A percentile compares a stretch with the other conserved stretches of the same genome.
These are phyloP conservation scores for Tetrax tetrax DNA, from an alignment of 2,113 vertebrate species.

Conservation along the genomic window DNA sequence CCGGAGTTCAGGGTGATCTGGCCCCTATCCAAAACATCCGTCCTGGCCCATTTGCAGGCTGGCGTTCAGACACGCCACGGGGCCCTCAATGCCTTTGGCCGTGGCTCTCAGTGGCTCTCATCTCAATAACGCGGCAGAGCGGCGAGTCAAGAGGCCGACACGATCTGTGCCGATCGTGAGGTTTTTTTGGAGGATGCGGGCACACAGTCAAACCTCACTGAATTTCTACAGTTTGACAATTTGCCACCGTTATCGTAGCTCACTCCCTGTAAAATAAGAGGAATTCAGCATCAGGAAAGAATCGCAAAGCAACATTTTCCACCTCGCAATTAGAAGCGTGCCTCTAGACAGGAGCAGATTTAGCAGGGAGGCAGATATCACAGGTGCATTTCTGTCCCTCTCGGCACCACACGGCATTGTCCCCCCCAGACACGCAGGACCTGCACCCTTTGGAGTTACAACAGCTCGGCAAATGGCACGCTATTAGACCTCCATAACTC, in stretches of 20 bases:
- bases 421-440: background rate
- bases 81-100: background rate
- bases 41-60: background rate
- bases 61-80: background rate
- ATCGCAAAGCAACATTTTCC: background rate
- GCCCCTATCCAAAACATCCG: background rate
- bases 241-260: background rate
- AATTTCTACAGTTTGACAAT: background rate
- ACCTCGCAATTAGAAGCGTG: background rate
- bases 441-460: background rate
- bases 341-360: background rate
- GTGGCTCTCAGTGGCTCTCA: slow-evolving; percentile 7
- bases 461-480: background rate
- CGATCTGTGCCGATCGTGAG: background rate
- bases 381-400: background rate
- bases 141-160: background rate
- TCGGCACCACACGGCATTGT: background rate
- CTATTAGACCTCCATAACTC: background rate
- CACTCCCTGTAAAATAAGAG: background rate
- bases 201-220: background rate
- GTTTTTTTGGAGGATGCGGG: background rate
- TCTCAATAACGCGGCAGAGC: background rate
- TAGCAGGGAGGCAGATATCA: background rate
- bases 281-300: background rate
- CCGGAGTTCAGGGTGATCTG: background rate